Evolutionary conservation across 2,888 invertebrate genomes (phyloP).

Genomic region (Ennomos fuscantarius): DNA sequence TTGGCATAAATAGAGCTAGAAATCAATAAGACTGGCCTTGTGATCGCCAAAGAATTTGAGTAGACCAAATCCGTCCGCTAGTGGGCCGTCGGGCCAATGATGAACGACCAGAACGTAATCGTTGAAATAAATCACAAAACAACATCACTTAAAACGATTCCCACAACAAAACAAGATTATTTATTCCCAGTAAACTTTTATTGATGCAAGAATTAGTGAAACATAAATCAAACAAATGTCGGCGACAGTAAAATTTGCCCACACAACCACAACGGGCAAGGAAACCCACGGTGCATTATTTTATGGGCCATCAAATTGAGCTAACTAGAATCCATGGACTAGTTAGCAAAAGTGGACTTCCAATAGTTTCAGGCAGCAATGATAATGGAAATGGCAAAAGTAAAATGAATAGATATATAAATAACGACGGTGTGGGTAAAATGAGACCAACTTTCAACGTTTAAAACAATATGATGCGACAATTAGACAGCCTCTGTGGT

Average conservation of each 20-base stretch:
- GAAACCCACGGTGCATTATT: conserved; percentile 11
- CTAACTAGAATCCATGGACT: conserved; percentile 9
- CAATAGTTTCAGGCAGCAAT: too few relatives aligned
- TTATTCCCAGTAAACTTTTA: conserved; percentile 25
- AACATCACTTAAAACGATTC: conserved; percentile 1
- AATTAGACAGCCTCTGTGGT: too few relatives aligned
- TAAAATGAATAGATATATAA: too few relatives aligned
- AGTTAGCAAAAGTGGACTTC: conserved; percentile 1
- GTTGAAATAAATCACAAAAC: conserved; percentile 8
- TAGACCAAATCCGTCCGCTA: too few relatives aligned
- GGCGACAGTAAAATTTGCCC: conserved; percentile 13
- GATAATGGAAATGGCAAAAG: too few relatives aligned
- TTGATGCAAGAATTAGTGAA: conserved; percentile 26
- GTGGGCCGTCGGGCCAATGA: conserved; percentile 1
- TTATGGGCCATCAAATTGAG: conserved; percentile 26
- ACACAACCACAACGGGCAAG: conserved; percentile 3
- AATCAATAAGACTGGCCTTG: too few relatives aligned
- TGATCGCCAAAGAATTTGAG: too few relatives aligned
- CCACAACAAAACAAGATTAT: conserved; percentile 19
- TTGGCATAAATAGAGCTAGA: too few relatives aligned
- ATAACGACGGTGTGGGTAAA: too few relatives aligned
- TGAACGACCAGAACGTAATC: background rate
- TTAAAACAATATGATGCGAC: too few relatives aligned
- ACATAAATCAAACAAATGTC: conserved; percentile 17
- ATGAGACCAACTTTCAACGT: too few relatives aligned